Percentiles rank a stretch among this genome's conserved stretches.
Conservation (phyloP, 2,888 invertebrate species). For the Auanema freiburgensis region DNA sequence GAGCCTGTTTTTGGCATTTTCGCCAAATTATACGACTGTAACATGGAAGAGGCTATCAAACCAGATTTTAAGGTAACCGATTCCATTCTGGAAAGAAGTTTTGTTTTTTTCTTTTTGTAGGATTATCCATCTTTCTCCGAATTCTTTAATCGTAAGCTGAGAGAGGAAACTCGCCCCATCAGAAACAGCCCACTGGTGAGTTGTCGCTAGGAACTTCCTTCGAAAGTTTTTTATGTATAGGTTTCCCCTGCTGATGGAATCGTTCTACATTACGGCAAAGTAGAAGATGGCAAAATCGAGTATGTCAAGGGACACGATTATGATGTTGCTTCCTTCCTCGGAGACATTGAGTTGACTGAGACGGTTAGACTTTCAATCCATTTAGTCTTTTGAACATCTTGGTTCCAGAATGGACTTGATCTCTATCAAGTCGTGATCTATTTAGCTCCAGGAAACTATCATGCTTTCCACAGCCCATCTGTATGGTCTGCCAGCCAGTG, state of each 20-base stretch:
- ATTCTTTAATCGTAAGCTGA: slow-evolving; percentile 59
- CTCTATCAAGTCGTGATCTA: slow-evolving; percentile 94
- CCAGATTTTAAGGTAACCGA: slow-evolving; percentile 32
- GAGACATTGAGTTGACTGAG: slow-evolving; percentile 57
- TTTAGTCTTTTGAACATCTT: not conserved
- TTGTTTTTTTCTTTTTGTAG: slow-evolving; percentile 16
- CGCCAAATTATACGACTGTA: slow-evolving; percentile 53
- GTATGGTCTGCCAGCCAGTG: slow-evolving; percentile 85
- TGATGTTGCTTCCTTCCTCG: slow-evolving; percentile 81
- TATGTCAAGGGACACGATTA: slow-evolving; percentile 77
- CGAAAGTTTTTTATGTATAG: slow-evolving; percentile 54
- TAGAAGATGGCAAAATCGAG: slow-evolving; percentile 82
- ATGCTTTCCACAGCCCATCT: slow-evolving; percentile 88
- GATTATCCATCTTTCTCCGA: slow-evolving; percentile 57
- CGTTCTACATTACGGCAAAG: slow-evolving; percentile 84
- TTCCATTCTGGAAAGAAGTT: no score
- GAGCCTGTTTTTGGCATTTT: slow-evolving; percentile 53
- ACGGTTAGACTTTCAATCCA: slow-evolving; percentile 22
- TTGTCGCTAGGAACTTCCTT: no score
- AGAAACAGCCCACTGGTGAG: slow-evolving; percentile 50
- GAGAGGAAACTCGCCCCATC: slow-evolving; percentile 54
- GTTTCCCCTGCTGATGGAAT: slow-evolving; percentile 90
- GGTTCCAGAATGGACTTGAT: slow-evolving; percentile 53
- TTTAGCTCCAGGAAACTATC: slow-evolving; percentile 96
- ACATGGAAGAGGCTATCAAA: slow-evolving; percentile 58